Evolutionary conservation across 1,140 invertebrate species (phyloP), one percentile per base, ranked within the genome.

Genomic region (Orchesella cincta): DNA sequence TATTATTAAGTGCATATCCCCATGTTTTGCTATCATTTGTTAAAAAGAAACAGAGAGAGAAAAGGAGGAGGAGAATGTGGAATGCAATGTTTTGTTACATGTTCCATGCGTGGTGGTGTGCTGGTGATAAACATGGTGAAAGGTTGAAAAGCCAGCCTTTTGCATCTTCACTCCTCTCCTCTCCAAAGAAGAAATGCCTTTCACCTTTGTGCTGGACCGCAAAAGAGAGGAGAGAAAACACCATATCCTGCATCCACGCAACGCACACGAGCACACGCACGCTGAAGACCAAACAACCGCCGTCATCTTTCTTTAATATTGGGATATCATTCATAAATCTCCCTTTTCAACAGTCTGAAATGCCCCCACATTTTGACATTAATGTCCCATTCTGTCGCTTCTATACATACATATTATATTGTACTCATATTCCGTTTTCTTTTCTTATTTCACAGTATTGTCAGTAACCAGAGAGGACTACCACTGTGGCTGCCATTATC

Each of bases 401-500:
- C 8, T 18, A 16, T 14, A 57, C 23, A 29, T 33, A 26, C n/a
- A 33, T 29, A 26, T 33, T 31, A 12, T 29, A 29, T 12, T 67
- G 26, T 67, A 33, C 14, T 18, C 12, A 57, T 14, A 57, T 57
- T 46, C 39, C 39, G 5, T n/a, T 57, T n/a, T 33, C 1, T 51
- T 39, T 73, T 28, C 28, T 73, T 51, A 14, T 16, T 12, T 73
- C 75, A 62, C 29, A 81, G 80, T 81, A 18, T 23, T 81, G 18
- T 77, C 75, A 23, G 78, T 79, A 0, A 75, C 79, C 0, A 29
- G 78, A 57, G 80, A 81, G 73, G 78, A 81, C 46, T 79, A 78
- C 54, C 71, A 72, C 8, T 81, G 80, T 73, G 80, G 80, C 18
- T 81, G 80, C 34, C 75, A 81, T 52, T 81, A 79, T 46, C 76